Evolutionary conservation across 2,797 vertebrate species (phyloP).

Genomic region (Crenichthys baileyi): DNA sequence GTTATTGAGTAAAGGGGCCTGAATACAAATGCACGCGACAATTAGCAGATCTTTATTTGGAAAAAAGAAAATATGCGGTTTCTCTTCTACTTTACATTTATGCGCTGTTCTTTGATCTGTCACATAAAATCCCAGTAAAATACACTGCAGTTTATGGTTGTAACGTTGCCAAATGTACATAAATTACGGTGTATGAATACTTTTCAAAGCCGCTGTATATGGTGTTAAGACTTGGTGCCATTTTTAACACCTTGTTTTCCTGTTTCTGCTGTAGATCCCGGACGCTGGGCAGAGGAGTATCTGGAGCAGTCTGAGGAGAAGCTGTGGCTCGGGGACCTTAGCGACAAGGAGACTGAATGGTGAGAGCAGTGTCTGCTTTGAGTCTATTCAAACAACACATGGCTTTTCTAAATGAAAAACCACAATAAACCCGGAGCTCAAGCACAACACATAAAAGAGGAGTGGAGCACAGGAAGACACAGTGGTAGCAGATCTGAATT

Average conservation of each 20-base stretch:
- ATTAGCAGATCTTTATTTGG: too few relatives aligned
- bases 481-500: constrained; percentile 7
- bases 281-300: constrained; percentile 98
- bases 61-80: too few relatives aligned
- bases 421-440: constrained; percentile 8
- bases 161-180: neutral
- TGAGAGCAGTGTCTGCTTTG: constrained; percentile 69
- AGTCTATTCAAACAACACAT: constrained; percentile 28
- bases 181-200: neutral
- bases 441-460: constrained; percentile 4
- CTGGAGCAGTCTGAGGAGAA: constrained; percentile 98
- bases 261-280: constrained; percentile 82
- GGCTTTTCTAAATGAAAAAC: neutral
- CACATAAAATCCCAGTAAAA: too few relatives aligned
- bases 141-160: neutral
- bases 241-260: neutral
- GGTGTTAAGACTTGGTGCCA: neutral
- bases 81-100: too few relatives aligned
- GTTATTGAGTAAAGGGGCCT: too few relatives aligned
- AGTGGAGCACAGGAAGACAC: neutral
- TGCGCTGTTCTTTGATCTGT: too few relatives aligned
- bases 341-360: constrained; percentile 90
- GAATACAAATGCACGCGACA: too few relatives aligned
- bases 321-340: constrained; percentile 92
- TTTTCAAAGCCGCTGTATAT: neutral